Evolutionary conservation across 2,113 vertebrate species (phyloP), one percentile per base, ranked within the genome.

Genomic region (Zosterops japonicus): DNA sequence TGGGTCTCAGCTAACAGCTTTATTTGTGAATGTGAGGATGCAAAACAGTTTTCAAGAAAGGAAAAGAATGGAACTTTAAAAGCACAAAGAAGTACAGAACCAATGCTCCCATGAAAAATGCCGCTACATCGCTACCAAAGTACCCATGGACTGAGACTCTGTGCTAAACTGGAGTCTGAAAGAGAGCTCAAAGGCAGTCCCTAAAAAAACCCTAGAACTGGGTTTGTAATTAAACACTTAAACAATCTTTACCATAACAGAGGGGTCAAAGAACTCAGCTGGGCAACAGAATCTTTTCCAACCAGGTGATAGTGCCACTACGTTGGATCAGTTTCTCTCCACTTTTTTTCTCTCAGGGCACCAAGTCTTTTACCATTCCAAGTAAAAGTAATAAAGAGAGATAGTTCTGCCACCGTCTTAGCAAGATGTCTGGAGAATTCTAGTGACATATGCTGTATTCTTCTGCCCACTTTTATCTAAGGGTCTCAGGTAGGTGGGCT

Each of bases 341-440:
- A 83, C 85, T 92, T 95, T 65, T 76, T 83, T 52, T 94, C 95
- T 74, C 88, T 94, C 75, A 91, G 90, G 96, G 91, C 71, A 86
- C 85, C 76, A 67, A 69, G 81, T 97, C 72, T 96, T 96, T 87
- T 89, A 90, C 92, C 49, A 82, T 83, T 97, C 93, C 90, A 96
- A 97, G 96, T 95, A 92, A 96, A 97, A 97, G 89, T 95, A 95
- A 77, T 35, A 95, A 60, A 76, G 79, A 94, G 80, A 96, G 85
- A 97, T 81, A 95, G 87, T 28, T 92, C 96, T 97, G 88, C 95
- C 94, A 94, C 90, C 96, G 95, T 95, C 96, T 92, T 96, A 95
- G 95, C 90, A 95, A 95, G 93, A 83, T 90, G 94, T 97, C 97
- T 90, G 96, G 95, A 87, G 70, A 96, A 96, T 96, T 97, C 97